Evolutionary conservation across 2,888 invertebrate genomes (phyloP).

Genomic region (Hypselothyrea guttata): DNA sequence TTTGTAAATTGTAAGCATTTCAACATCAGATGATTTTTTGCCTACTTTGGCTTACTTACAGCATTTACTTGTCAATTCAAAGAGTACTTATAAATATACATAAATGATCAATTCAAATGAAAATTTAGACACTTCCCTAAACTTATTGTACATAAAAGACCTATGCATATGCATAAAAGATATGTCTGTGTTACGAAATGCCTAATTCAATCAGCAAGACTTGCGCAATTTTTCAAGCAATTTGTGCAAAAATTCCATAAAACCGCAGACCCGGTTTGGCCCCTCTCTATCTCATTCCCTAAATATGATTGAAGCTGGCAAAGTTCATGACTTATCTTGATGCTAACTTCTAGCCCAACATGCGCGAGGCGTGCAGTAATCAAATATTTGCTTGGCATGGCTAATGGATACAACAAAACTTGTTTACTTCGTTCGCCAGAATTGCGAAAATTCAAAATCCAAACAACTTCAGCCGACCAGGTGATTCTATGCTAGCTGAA

Average conservation of each 20-base stretch:
- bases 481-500: constrained; percentile 73
- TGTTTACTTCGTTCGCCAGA: constrained; percentile 56
- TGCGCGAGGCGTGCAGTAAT: constrained; percentile 30
- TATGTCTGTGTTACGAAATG: background rate
- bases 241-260: constrained; percentile 22
- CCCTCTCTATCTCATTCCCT: no score
- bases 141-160: no score
- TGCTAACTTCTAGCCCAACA: constrained; percentile 56
- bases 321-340: constrained; percentile 9
- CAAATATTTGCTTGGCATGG: constrained; percentile 49
- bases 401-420: constrained; percentile 50
- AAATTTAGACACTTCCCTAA: no score
- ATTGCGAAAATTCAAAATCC: constrained; percentile 71
- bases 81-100: no score
- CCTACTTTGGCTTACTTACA: no score
- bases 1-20: no score
- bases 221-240: constrained; percentile 39
- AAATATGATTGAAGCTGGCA: background rate
- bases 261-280: constrained; percentile 25
- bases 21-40: no score
- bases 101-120: no score
- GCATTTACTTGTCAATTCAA: no score
- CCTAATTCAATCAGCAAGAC: no score
- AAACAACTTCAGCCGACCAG: constrained; percentile 38
- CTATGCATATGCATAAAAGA: no score